A percentile compares a stretch with the other conserved stretches of the same genome.
Conservation (phyloP, 1,140 invertebrate species). For the Holcopasites calliopsidis region DNA sequence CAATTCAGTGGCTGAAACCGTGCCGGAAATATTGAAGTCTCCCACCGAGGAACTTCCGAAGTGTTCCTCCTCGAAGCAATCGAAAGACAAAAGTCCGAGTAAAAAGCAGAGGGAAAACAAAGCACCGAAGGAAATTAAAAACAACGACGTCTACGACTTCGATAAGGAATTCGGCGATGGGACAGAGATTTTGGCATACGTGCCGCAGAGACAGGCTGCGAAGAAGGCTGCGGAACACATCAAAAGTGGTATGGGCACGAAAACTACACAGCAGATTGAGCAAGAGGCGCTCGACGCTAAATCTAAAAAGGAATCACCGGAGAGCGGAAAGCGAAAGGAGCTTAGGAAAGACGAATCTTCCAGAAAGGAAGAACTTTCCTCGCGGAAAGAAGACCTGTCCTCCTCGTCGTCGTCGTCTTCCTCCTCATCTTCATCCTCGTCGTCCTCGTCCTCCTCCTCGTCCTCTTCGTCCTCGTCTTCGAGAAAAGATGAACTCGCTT, state of each 20-base stretch:
- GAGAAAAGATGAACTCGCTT: slow-evolving; percentile 66
- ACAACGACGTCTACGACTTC: slow-evolving; percentile 82
- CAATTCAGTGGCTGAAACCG: slow-evolving; percentile 46
- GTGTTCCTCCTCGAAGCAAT: slow-evolving; percentile 63
- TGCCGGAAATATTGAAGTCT: slow-evolving; percentile 64
- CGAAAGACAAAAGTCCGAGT: slow-evolving; percentile 74
- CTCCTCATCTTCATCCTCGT: slow-evolving; percentile 20
- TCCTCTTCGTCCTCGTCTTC: slow-evolving; percentile 28
- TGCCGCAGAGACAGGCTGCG: slow-evolving; percentile 93
- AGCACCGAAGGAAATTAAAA: slow-evolving; percentile 71
- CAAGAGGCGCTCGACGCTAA: slow-evolving; percentile 63
- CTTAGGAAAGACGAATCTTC: slow-evolving; percentile 67
- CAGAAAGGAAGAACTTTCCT: slow-evolving; percentile 69
- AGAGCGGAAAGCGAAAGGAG: slow-evolving; percentile 73
- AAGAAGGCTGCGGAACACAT: slow-evolving; percentile 95
- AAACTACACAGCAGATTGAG: slow-evolving; percentile 70
- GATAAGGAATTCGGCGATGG: slow-evolving; percentile 83
- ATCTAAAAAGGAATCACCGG: slow-evolving; percentile 72
- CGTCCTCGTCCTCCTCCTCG: slow-evolving; percentile 27
- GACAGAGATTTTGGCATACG: slow-evolving; percentile 89
- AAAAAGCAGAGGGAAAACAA: slow-evolving; percentile 71
- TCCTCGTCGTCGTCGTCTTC: slow-evolving; percentile 30
- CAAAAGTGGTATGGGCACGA: slow-evolving; percentile 88
- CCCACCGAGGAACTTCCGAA: slow-evolving; percentile 64
- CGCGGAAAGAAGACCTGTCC: slow-evolving; percentile 64